These are phyloP conservation scores for Dicentrarchus labrax DNA, from an alignment of 2,113 vertebrate species.

Conservation along the genomic window DNA sequence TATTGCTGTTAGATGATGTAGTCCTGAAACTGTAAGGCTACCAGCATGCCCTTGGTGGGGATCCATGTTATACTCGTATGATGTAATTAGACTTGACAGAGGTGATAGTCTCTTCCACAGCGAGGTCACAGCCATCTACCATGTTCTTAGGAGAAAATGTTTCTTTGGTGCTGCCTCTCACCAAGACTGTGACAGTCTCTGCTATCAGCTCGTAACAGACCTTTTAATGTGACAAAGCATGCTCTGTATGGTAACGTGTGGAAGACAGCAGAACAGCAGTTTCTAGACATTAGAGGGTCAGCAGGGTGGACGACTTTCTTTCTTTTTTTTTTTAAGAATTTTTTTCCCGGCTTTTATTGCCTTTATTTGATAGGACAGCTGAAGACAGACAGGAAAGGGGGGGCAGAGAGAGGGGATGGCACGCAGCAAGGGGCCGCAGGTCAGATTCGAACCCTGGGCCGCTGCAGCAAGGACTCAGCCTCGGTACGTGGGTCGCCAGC, in stretches of 20 bases:
- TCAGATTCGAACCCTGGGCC: too few species aligned
- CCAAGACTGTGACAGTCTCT: constrained; percentile 9
- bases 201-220: constrained; percentile 42
- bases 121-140: constrained; percentile 54
- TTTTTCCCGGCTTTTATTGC: too few species aligned
- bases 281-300: constrained; percentile 23
- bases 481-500: too few species aligned
- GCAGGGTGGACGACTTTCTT: not conserved
- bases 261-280: constrained; percentile 6
- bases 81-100: constrained; percentile 49
- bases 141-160: constrained; percentile 39
- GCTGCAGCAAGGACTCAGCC: too few species aligned
- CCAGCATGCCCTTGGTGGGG: not conserved
- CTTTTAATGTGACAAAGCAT: constrained; percentile 10
- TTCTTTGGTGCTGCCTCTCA: constrained; percentile 34
- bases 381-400: too few species aligned
- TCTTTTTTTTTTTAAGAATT: too few species aligned
- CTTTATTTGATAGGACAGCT: too few species aligned
- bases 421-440: too few species aligned
- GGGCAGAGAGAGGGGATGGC: too few species aligned
- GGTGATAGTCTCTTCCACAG: constrained; percentile 42
- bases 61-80: constrained; percentile 26
- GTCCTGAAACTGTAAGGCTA: not conserved
- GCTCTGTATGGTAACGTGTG: not conserved
- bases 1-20: constrained; percentile 27